Conservation (phyloP, 2,888 invertebrate species). For the Aproaerema taeniolella region DNA sequence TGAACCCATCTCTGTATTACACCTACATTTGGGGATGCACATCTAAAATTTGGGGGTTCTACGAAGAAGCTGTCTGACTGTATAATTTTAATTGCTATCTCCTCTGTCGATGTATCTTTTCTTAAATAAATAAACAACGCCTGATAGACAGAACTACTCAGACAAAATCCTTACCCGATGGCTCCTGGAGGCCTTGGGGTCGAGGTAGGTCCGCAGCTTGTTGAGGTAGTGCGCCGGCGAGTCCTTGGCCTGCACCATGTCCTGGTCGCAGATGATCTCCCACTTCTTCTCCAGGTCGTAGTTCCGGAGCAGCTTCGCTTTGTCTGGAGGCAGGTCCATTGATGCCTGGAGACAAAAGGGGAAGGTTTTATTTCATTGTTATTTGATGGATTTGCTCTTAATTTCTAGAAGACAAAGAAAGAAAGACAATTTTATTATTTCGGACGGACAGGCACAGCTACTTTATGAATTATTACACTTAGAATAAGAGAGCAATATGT, state of each 20-base stretch:
- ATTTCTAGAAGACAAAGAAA: not conserved
- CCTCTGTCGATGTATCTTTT: no score
- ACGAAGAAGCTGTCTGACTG: no score
- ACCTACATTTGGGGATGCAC: no score
- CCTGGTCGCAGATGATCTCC: constrained; percentile 99
- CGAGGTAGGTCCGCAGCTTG: constrained; percentile 95
- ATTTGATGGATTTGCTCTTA: not conserved
- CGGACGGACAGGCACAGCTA: not conserved
- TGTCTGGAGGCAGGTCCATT: constrained; percentile 99
- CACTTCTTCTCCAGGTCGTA: constrained; percentile 99
- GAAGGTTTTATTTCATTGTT: no score
- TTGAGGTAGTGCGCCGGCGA: constrained; percentile 97
- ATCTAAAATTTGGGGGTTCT: no score
- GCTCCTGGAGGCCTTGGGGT: constrained; percentile 96
- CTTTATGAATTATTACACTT: no score
- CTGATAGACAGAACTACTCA: no score
- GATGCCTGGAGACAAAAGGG: constrained; percentile 86
- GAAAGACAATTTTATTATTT: not conserved
- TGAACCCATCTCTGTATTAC: no score
- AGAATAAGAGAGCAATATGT: no score
- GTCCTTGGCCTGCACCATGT: constrained; percentile 98
- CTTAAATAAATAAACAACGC: no score
- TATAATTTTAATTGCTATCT: no score
- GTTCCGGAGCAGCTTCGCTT: constrained; percentile 95
- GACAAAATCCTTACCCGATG: constrained; percentile 92